Conservation (phyloP, 2,113 vertebrate genomes). For the Lepidiolamprologus cunningtoni region DNA sequence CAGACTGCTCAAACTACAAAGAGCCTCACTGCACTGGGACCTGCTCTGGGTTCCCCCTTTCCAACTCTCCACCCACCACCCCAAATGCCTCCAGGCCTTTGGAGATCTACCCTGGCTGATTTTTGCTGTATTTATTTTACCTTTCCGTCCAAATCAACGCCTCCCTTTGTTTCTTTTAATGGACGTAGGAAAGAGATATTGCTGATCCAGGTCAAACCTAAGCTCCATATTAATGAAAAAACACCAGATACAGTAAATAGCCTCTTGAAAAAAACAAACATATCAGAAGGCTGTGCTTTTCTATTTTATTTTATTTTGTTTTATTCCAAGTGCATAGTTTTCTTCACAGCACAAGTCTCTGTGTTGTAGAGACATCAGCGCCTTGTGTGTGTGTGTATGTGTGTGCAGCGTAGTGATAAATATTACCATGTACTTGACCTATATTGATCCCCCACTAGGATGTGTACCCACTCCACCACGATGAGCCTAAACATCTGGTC, state of each 20-base stretch:
- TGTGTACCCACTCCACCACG: constrained; percentile 30
- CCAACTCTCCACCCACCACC: constrained; percentile 38
- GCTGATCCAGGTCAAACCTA: constrained; percentile 20
- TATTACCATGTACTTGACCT: constrained; percentile 60
- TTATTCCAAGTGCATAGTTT: not conserved
- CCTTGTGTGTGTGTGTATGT: constrained; percentile 12
- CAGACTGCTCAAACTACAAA: constrained; percentile 63
- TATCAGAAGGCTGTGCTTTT: not conserved
- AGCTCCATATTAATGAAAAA: constrained; percentile 36
- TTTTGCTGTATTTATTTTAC: constrained; percentile 54
- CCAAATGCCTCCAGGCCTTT: constrained; percentile 47
- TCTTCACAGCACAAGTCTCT: not conserved
- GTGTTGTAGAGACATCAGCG: constrained; percentile 1
- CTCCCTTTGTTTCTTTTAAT: constrained; percentile 54
- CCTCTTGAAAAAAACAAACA: not conserved
- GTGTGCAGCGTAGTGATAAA: constrained; percentile 22
- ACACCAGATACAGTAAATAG: not conserved
- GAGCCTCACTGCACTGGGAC: constrained; percentile 59
- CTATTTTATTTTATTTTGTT: not conserved
- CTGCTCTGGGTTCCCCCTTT: constrained; percentile 53
- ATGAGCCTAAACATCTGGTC: constrained; percentile 72
- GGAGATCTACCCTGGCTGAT: constrained; percentile 45
- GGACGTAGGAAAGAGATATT: constrained; percentile 4
- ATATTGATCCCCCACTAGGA: constrained; percentile 46
- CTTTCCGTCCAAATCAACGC: constrained; percentile 44